Evolutionary conservation across 2,888 invertebrate species (phyloP).

Genomic region (Trachelus stipa): DNA sequence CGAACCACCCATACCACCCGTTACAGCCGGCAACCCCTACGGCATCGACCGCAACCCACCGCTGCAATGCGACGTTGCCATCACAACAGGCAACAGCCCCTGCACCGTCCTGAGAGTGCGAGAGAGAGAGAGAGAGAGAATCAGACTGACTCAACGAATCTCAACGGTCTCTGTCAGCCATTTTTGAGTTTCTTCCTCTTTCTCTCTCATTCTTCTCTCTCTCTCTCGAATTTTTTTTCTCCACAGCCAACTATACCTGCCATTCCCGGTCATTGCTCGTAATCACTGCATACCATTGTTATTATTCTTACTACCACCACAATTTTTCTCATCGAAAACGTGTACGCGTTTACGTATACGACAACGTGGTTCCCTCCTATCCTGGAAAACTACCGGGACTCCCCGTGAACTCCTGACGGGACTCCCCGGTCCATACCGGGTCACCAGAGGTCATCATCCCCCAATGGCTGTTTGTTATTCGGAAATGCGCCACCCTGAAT

Average conservation of each 20-base stretch:
- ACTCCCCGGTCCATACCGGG: no score
- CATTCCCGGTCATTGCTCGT: no score
- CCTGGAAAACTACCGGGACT: no score
- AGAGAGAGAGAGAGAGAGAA: not conserved
- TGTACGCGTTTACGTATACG: no score
- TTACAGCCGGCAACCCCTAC: constrained; percentile 31
- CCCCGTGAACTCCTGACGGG: no score
- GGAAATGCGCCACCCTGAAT: no score
- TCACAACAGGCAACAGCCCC: constrained; percentile 66
- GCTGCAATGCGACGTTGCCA: constrained; percentile 68
- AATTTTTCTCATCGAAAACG: no score
- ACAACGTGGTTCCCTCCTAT: no score
- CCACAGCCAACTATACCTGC: constrained; percentile 22
- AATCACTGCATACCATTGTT: no score
- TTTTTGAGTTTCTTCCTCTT: constrained; percentile 17
- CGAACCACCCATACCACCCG: constrained; percentile 36
- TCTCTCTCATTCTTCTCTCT: not conserved
- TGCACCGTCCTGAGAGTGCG: not conserved
- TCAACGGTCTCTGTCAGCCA: constrained; percentile 10
- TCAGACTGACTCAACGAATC: not conserved
- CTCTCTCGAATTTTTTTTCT: not conserved
- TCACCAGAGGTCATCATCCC: no score
- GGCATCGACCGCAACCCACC: constrained; percentile 66
- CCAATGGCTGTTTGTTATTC: no score
- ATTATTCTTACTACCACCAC: no score